A percentile compares a stretch with the other conserved stretches of the same genome.
These are phyloP conservation scores for Drosophila helvetica DNA, from an alignment of 2,888 invertebrate genomes.

Conservation along the genomic window DNA sequence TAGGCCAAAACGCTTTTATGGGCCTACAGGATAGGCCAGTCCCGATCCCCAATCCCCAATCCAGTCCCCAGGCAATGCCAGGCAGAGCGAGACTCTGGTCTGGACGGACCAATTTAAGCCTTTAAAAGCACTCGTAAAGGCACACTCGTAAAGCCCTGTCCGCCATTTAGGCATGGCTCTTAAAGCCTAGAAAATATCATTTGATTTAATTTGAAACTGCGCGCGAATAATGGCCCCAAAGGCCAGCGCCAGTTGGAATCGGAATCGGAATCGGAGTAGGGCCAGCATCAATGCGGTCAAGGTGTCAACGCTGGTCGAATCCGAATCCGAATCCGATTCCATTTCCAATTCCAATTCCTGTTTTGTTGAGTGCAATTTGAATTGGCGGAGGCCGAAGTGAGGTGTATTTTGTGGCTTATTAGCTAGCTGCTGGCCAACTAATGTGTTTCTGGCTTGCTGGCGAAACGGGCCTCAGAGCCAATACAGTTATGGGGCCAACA, in stretches of 20 bases:
- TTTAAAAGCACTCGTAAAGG: conserved; percentile 4
- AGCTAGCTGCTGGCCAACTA: conserved; percentile 48
- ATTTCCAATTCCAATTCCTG: neutral
- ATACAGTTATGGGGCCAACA: conserved; percentile 64
- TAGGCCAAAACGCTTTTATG: conserved; percentile 43
- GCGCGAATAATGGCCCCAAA: conserved; percentile 64
- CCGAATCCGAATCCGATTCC: neutral
- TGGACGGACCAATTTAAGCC: conserved; percentile 24
- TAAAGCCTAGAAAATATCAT: conserved; percentile 56
- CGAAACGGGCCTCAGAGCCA: conserved; percentile 56
- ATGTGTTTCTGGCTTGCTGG: conserved; percentile 34
- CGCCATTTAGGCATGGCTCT: conserved; percentile 57
- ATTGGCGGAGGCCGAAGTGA: conserved; percentile 37
- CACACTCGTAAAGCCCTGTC: conserved; percentile 42
- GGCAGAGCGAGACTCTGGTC: no score
- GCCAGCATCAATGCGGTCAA: conserved; percentile 69
- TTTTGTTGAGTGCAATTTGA: conserved; percentile 47
- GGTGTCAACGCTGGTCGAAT: conserved; percentile 56
- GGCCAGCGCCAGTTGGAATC: conserved; percentile 49
- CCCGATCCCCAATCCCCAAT: neutral
- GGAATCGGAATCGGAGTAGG: conserved; percentile 8
- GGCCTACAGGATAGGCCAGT: conserved; percentile 43
- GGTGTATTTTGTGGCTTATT: conserved; percentile 63
- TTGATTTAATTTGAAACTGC: conserved; percentile 51
- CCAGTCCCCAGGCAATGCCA: no score